Conservation (phyloP, 1,140 invertebrate genomes). For the Psilanteris sp. region DNA sequence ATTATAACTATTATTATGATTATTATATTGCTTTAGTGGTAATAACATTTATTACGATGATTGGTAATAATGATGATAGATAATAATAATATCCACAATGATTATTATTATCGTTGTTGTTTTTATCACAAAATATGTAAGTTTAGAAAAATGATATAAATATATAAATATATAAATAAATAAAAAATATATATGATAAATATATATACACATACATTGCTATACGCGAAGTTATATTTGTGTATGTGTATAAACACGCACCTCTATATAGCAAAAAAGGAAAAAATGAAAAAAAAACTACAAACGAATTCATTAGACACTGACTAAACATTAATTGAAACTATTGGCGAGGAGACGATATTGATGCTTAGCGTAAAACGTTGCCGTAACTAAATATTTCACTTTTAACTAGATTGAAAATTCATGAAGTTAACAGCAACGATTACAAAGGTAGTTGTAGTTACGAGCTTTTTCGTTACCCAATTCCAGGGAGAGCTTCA, state of each 20-base stretch:
- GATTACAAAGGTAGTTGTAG: conserved; percentile 53
- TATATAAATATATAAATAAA: conserved; percentile 61
- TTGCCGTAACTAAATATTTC: conserved; percentile 71
- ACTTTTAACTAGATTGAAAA: conserved; percentile 66
- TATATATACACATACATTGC: conserved; percentile 36
- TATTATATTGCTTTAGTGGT: conserved; percentile 72
- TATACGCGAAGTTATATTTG: conserved; percentile 25
- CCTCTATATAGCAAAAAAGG: conserved; percentile 37
- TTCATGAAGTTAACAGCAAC: conserved; percentile 63
- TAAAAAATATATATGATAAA: conserved; percentile 39
- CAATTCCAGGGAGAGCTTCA: conserved; percentile 72
- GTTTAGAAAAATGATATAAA: conserved; percentile 61
- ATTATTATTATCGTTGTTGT: conserved; percentile 49
- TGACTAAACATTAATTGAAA: conserved; percentile 66
- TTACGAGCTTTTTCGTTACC: conserved; percentile 66
- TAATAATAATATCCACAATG: conserved; percentile 25
- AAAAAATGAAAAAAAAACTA: conserved; percentile 44
- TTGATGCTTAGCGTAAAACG: conserved; percentile 68
- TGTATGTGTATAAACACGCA: conserved; percentile 6
- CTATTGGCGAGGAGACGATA: conserved; percentile 68
- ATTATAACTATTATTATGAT: conserved; percentile 50
- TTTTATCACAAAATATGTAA: conserved; percentile 47
- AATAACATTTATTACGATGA: conserved; percentile 75
- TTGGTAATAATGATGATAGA: conserved; percentile 55
- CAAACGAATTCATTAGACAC: conserved; percentile 67